phyloP scores from a whole-genome alignment of 2,797 vertebrate species.

The Tenualosa thibaudeaui region DNA sequence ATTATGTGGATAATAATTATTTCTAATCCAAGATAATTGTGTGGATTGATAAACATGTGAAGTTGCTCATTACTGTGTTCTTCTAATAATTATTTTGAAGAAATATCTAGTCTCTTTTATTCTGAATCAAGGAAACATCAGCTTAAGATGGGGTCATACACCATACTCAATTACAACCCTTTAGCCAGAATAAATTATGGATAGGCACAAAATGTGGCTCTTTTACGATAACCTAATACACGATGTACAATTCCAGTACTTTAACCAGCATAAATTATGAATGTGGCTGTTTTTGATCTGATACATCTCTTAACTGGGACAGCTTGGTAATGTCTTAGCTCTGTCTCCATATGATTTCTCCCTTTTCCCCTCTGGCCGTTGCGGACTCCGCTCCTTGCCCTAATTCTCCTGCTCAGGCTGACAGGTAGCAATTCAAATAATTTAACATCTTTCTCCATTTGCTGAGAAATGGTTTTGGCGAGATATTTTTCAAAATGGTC shows the following conservation, averaged over 20 bases:
- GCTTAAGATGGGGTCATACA: too few relatives aligned
- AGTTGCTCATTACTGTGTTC: neutral
- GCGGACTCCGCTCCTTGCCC: slow-evolving; percentile 13
- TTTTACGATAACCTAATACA: too few relatives aligned
- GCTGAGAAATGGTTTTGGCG: slow-evolving; percentile 48
- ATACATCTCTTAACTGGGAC: neutral
- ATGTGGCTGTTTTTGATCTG: neutral
- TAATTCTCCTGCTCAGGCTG: slow-evolving; percentile 33
- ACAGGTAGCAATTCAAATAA: slow-evolving; percentile 56
- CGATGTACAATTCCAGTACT: neutral
- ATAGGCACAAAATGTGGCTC: too few relatives aligned
- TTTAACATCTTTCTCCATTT: slow-evolving; percentile 55
- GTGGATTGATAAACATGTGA: neutral
- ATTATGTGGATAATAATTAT: too few relatives aligned
- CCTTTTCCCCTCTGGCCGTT: slow-evolving; percentile 43
- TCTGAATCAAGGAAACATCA: neutral
- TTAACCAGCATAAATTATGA: neutral
- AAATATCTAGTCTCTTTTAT: neutral
- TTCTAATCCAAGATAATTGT: neutral
- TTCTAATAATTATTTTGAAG: neutral
- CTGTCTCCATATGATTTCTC: neutral
- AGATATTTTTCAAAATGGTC: slow-evolving; percentile 45
- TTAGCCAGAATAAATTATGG: too few relatives aligned
- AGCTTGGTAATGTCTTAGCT: neutral
- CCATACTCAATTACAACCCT: too few relatives aligned